Base-by-base conservation (phyloP, 2,888 invertebrate genomes). In the Clitarchus hookeri region DNA sequence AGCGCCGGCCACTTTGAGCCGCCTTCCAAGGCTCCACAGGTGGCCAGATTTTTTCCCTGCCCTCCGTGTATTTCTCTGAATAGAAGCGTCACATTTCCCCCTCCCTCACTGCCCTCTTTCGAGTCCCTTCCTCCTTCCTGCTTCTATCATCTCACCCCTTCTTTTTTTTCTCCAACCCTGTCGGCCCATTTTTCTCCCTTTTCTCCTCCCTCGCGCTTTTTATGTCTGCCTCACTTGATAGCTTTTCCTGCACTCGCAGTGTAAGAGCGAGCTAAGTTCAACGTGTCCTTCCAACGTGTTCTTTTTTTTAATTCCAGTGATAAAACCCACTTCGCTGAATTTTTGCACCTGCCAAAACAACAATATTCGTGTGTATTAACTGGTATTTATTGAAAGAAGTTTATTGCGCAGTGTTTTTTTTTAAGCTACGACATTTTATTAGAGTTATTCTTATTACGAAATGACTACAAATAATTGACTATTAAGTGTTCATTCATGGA, bases 131-230 rank as follows among this genome's bases (percentile, higher is more conserved):
- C 53, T 79, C 23, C 77, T 77, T 84, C 84, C 27, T 85, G 65
- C 84, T 83, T 65, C 82, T 79, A 79, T 85, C 77, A 78, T 78
- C 65, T 78, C 83, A 48, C 26, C 77, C 85, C 65, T n/a, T 77
- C 19, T 65, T 65, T 65, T n/a, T 65, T 65, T 65, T 23, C 65
- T 65, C 65, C 65, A 65, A 65, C 65, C 65, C 65, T 65, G 65
- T 65, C 65, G 65, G 65, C 65, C 65, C 65, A 65, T 65, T 65
- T 65, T 65, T 65, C 65, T 65, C 65, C 65, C 65, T 65, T 65
- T 65, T 23, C 65, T 65, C 6, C 65, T 23, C 65, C 65, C 0
- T 65, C 65, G 65, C n/a, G 65, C 65, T 65, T 65, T 65, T n/a
- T 65, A 65, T 65, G 65, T 65, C 65, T 65, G 65, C 65, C 65